Base-by-base conservation (phyloP, 2,888 invertebrate genomes). In the Sympetrum striolatum region DNA sequence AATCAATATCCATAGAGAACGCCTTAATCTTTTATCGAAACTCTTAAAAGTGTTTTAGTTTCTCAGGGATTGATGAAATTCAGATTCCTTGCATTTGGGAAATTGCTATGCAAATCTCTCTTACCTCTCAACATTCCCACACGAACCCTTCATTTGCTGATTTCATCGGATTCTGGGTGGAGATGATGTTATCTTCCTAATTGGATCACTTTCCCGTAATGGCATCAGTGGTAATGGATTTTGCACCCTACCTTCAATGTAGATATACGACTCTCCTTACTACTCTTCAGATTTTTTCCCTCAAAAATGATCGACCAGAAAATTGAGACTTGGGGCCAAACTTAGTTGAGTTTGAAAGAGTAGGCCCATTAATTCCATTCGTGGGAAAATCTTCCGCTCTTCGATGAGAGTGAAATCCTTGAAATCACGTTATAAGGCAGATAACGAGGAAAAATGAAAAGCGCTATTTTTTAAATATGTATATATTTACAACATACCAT, bases 11-110 rank as follows among this genome's bases (percentile, higher is more conserved):
- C 73, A 31, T 31, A 31, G 25, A 3, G 25, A 31, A 73, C 12
- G 73, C 12, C 73, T 25, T 73, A 37, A 39, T 22, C 64, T 86
- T 37, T 86, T 60, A 12, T 37, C 15, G 86, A 60, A 86, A 86
- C 60, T 86, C 86, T 60, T 86, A 37, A 86, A 64, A 64, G 60
- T 64, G 82, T 86, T 86, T 86, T 86, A 86, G 60, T 86, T 86
- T 86, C 60, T 73, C n/a, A 60, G 60, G 22, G 60, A 86, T 35
- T 82, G 82, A 82, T 82, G 82, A 82, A 86, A 60, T 86, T 86
- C 60, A 86, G 60, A 64, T 86, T 86, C 60, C 31, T 60, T 60
- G 35, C 86, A 86, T 64, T 64, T 86, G 58, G 60, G 60, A 60
- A 60, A 86, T 86, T 86, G 60, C 37, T 86, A 86, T 86, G 86